Evolutionary conservation across 2,113 vertebrate genomes (phyloP).

Genomic region (Sialia sialis): DNA sequence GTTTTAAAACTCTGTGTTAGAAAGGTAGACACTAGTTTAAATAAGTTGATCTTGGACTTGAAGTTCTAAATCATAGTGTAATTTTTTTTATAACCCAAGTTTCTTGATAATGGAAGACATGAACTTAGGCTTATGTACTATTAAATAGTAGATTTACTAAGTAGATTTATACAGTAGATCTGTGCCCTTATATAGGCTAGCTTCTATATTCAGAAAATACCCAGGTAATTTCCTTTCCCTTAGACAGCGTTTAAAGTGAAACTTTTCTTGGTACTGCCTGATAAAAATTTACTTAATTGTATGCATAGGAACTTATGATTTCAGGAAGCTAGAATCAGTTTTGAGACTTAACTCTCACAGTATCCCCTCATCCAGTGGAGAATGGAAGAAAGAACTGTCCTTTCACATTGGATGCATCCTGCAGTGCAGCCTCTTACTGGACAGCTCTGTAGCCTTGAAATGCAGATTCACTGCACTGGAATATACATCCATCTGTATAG

Average conservation of each 20-base stretch:
- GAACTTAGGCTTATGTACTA: neutral
- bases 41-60: neutral
- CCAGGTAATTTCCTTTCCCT: neutral
- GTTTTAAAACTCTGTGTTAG: neutral
- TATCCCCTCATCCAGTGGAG: neutral
- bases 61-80: neutral
- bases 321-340: neutral
- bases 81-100: neutral
- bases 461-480: neutral
- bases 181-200: neutral
- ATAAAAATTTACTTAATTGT: neutral
- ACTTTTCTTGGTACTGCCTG: neutral
- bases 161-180: neutral
- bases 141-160: neutral
- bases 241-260: neutral
- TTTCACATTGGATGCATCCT: neutral
- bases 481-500: neutral
- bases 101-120: neutral
- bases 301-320: neutral
- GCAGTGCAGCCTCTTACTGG: neutral
- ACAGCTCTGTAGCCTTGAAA: neutral
- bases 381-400: neutral
- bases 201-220: neutral
- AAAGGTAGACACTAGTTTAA: neutral
- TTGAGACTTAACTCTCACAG: neutral